Evolutionary conservation across 2,888 invertebrate species (phyloP).

Genomic region (Punctoribates punctum): DNA sequence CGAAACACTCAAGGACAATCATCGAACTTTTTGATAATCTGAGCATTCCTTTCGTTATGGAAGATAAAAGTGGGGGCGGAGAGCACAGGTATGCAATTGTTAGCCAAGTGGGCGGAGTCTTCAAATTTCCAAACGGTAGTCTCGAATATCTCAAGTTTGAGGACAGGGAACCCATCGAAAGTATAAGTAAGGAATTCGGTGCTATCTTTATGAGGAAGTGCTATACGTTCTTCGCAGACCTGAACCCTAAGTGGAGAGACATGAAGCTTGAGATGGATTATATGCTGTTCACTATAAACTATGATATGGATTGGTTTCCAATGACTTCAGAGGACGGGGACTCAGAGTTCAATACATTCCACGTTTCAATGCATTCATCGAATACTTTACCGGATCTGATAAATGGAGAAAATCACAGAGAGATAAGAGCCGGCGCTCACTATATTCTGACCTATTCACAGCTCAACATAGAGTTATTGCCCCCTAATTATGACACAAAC

Average conservation of each 20-base stretch:
- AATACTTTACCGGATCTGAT: slow-evolving; percentile 3
- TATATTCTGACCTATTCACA: background rate
- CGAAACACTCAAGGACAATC: no score
- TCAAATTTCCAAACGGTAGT: no score
- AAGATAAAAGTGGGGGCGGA: no score
- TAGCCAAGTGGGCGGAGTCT: background rate
- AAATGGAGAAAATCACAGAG: background rate
- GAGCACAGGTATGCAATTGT: background rate
- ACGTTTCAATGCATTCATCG: background rate
- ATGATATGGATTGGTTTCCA: background rate
- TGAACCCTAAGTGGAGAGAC: background rate
- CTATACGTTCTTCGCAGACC: background rate
- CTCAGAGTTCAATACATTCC: background rate
- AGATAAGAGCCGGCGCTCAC: no score
- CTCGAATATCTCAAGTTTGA: background rate
- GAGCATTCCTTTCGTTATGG: background rate
- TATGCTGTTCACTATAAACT: background rate
- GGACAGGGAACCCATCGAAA: background rate
- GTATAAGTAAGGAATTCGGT: background rate
- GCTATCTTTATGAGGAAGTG: background rate
- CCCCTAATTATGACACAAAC: slow-evolving; percentile 1
- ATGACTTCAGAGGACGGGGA: background rate
- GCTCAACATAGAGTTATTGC: background rate
- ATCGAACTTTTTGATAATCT: background rate
- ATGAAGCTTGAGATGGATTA: background rate